A percentile compares a stretch with the other conserved stretches of the same genome.
Evolutionary conservation across 35 echinoderm and acorn worm species (phyloP).

Genomic region (Eucidaris tribuloides): DNA sequence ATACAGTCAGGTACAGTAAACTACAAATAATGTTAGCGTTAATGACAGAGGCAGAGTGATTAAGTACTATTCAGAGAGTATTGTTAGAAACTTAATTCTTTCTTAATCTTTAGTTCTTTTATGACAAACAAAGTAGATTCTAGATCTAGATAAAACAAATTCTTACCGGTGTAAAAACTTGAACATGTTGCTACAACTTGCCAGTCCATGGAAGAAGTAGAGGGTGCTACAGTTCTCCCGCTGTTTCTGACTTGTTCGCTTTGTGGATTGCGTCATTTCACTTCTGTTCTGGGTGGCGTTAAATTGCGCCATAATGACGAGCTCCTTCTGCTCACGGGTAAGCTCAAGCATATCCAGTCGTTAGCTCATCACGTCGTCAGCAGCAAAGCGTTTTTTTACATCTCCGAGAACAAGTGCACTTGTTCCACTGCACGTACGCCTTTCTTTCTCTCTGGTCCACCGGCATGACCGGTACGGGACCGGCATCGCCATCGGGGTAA

Average conservation of each 20-base stretch:
- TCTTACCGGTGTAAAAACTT: not conserved
- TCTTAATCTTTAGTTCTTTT: not conserved
- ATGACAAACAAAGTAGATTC: not conserved
- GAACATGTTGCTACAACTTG: not conserved
- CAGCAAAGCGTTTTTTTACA: not conserved
- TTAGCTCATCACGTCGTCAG: not conserved
- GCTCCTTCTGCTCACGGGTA: not conserved
- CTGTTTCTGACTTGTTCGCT: not conserved
- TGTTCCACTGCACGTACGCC: not conserved
- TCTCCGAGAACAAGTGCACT: not conserved
- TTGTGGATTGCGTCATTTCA: not conserved
- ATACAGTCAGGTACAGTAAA: too few species aligned
- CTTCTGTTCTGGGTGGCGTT: not conserved
- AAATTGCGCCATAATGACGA: not conserved
- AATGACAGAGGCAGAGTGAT: too few species aligned
- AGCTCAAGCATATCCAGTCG: not conserved
- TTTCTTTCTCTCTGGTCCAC: not conserved
- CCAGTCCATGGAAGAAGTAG: not conserved
- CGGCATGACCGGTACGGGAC: too few species aligned
- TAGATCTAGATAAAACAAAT: not conserved
- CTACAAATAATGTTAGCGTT: too few species aligned
- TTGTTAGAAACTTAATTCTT: not conserved
- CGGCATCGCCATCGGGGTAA: too few species aligned
- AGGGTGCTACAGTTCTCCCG: not conserved
- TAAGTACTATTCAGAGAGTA: not conserved